Base-by-base conservation (phyloP, 1,140 invertebrate genomes). In the Phymorhynchus buccinoides region DNA sequence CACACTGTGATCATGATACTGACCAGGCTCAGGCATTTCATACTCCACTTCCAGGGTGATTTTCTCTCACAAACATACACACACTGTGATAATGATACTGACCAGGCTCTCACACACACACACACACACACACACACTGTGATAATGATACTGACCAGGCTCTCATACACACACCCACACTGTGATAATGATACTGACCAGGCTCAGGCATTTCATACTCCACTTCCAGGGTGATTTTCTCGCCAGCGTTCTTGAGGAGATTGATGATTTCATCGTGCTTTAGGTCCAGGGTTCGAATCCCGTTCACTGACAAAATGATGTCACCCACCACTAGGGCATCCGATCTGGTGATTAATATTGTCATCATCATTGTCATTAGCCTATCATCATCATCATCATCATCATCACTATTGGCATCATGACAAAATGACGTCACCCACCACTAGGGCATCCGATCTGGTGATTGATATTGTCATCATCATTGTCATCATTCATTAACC, bases 251-350 rank as follows among this genome's bases (percentile, higher is more conserved):
- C 89, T 96, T 96, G 56, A 97, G 93, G 62, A 97, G 92, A 85
- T 95, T 95, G 77, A 96, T 94, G 1, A 97, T 96, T 91, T 97
- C 96, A 84, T 96, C 95, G 91, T 97, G 96, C 86, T 95, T 95
- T 88, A 97, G 94, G n/a, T 95, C 94, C 2, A 95, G 94, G 1
- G 96, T 96, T 68, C 95, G 95, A 85, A 96, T 96, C 18, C 96
- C 96, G 93, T 97, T 97, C 77, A 97, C 96, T 88, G 96, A 96
- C 89, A 96, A 94, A 41, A 97, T 95, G 83, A 95, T 94, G 93
- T 97, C 96, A 22, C 96, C 96, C 0, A 96, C 96, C 79, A 96
- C 95, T 81, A 96, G 91, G 71, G 93, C 92, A 90, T 96, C 95
- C 85, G 94, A 94, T 87, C 94, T 94, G 87, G 14, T 22, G 56